These are phyloP conservation scores for Cartodere bifasciata DNA, from an alignment of 2,888 invertebrate genomes.

Conservation along the genomic window DNA sequence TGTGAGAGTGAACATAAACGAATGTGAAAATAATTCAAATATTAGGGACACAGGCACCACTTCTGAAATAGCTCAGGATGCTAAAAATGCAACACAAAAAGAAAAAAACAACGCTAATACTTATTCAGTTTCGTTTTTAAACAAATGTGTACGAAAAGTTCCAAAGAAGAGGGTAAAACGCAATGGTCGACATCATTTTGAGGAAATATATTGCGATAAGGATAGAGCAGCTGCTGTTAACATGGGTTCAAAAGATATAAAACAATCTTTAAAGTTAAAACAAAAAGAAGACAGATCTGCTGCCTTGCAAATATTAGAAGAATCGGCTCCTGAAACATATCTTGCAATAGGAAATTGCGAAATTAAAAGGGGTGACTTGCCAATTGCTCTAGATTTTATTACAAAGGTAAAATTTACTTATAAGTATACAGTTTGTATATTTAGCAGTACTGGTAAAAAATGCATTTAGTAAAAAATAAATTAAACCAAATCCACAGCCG, in stretches of 20 bases:
- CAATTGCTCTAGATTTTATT: constrained; percentile 61
- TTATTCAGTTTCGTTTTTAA: constrained; percentile 6
- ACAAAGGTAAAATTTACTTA: constrained; percentile 66
- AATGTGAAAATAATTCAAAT: constrained; percentile 34
- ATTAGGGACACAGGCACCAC: constrained; percentile 19
- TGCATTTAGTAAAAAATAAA: no score
- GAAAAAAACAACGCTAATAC: constrained; percentile 18
- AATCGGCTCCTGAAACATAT: constrained; percentile 64
- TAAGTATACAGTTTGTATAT: no score
- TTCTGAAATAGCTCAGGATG: constrained; percentile 16
- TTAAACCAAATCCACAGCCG: no score
- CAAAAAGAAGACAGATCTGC: constrained; percentile 63
- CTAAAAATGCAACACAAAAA: constrained; percentile 20
- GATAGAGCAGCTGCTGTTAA: constrained; percentile 83
- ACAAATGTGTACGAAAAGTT: constrained; percentile 19
- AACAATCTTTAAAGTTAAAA: constrained; percentile 69
- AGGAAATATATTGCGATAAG: constrained; percentile 81
- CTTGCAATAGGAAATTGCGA: constrained; percentile 65
- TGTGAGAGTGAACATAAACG: constrained; percentile 53
- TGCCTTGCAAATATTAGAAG: constrained; percentile 60
- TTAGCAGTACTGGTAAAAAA: no score
- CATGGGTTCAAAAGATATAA: constrained; percentile 77
- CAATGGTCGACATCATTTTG: constrained; percentile 34
- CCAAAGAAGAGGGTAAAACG: constrained; percentile 34
- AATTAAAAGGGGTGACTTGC: constrained; percentile 59